Percentiles rank a stretch among this genome's conserved stretches.
These are phyloP conservation scores for Condylura cristata DNA, from an alignment of 2,113 vertebrate genomes.

Conservation along the genomic window DNA sequence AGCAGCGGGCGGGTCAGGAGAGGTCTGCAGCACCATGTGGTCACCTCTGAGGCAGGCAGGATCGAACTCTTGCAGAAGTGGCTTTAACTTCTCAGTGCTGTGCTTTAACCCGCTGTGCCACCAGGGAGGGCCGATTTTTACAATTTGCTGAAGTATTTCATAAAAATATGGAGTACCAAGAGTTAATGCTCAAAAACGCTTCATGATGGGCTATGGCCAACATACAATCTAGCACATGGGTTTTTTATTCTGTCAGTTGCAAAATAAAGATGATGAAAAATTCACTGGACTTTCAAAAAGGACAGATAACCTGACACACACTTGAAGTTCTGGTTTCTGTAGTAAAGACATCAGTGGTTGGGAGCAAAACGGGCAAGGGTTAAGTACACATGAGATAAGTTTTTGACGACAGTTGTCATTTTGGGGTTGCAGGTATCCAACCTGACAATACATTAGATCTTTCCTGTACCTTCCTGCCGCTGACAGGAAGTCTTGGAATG, in stretches of 20 bases:
- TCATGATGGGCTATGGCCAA: fast-evolving
- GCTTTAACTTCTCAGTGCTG: too few species aligned
- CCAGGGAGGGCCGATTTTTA: too few species aligned
- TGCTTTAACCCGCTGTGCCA: too few species aligned
- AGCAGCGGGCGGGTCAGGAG: too few species aligned
- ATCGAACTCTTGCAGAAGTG: too few species aligned
- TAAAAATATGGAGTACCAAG: not conserved
- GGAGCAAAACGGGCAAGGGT: fast-evolving
- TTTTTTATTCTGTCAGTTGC: not conserved
- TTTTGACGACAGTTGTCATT: fast-evolving
- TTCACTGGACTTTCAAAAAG: not conserved
- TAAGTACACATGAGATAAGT: fast-evolving
- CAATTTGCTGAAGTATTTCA: too few species aligned
- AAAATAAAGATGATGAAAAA: not conserved
- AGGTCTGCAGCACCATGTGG: too few species aligned
- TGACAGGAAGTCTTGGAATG: too few species aligned
- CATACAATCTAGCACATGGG: not conserved
- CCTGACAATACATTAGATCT: fast-evolving
- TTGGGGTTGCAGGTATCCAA: not conserved
- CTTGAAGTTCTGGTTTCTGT: not conserved
- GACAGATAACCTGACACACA: not conserved
- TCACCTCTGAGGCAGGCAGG: too few species aligned
- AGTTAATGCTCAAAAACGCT: too few species aligned
- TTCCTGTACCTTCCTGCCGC: too few species aligned
- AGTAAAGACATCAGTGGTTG: not conserved